Percentiles rank a stretch among this genome's conserved stretches.
These are phyloP conservation scores for Muscicapa adusta DNA, from an alignment of 2,113 vertebrate species.

Conservation along the genomic window DNA sequence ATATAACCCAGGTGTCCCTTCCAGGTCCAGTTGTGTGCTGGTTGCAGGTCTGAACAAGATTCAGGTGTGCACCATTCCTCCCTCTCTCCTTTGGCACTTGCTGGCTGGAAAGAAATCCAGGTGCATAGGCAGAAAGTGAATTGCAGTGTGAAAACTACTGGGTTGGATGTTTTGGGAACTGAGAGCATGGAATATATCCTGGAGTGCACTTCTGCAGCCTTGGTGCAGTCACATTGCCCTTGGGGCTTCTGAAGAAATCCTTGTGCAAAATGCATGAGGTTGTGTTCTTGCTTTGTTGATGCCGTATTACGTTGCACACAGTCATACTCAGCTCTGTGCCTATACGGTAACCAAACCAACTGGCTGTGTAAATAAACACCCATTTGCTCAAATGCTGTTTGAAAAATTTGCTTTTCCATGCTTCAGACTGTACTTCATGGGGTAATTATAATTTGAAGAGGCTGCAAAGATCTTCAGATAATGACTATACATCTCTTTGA, in stretches of 20 bases:
- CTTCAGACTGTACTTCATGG: neutral
- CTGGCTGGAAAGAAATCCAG: constrained; percentile 1
- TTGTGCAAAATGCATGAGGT: neutral
- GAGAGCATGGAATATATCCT: neutral
- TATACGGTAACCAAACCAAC: neutral
- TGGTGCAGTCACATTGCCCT: neutral
- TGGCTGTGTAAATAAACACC: neutral
- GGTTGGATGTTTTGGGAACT: neutral
- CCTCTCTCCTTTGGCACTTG: constrained; percentile 14
- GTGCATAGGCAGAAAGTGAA: constrained; percentile 11
- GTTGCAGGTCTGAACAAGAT: constrained; percentile 45
- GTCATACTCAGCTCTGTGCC: neutral
- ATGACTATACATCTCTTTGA: neutral
- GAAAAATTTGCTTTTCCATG: neutral
- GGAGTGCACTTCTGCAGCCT: neutral
- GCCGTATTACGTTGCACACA: neutral
- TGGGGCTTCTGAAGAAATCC: neutral
- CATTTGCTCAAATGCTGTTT: neutral
- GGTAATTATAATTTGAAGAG: neutral
- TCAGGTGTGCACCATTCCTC: constrained; percentile 13
- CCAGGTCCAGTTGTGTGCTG: constrained; percentile 6
- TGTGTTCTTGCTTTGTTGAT: neutral
- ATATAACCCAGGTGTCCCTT: neutral
- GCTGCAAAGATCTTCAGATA: neutral
- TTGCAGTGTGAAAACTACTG: neutral